Conservation (phyloP, 2,113 vertebrate genomes). For the Anolis sagrei region DNA sequence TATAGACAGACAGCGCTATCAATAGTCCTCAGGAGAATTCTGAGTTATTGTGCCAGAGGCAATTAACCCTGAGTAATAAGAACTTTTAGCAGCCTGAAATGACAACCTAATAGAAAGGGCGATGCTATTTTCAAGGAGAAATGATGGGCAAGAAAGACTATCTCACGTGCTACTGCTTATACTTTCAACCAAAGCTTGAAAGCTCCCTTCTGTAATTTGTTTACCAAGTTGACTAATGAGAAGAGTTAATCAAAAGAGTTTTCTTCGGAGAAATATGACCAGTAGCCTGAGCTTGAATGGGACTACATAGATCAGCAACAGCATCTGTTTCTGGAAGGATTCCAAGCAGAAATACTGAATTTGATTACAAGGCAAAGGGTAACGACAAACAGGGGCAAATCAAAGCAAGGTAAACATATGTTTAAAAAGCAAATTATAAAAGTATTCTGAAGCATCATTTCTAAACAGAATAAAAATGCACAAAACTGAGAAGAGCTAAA, state of each 20-base stretch:
- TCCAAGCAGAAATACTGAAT: slow-evolving; percentile 43
- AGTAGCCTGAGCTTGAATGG: slow-evolving; percentile 21
- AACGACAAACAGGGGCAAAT: slow-evolving; percentile 28
- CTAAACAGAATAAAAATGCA: slow-evolving; percentile 31
- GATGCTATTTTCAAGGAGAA: slow-evolving; percentile 61
- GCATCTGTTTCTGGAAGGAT: slow-evolving; percentile 54
- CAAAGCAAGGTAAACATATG: slow-evolving; percentile 28
- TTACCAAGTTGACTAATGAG: slow-evolving; percentile 69
- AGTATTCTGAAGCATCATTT: slow-evolving; percentile 35
- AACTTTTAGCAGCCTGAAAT: slow-evolving; percentile 64
- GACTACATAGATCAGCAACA: slow-evolving; percentile 41
- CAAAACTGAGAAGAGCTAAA: slow-evolving; percentile 29
- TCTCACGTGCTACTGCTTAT: slow-evolving; percentile 48
- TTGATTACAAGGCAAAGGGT: slow-evolving; percentile 33
- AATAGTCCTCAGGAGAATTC: slow-evolving; percentile 61
- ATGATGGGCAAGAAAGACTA: slow-evolving; percentile 56
- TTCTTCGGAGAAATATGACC: slow-evolving; percentile 58
- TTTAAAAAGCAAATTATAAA: slow-evolving; percentile 12
- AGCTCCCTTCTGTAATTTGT: slow-evolving; percentile 61
- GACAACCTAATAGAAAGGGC: slow-evolving; percentile 47
- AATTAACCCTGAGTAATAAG: slow-evolving; percentile 72
- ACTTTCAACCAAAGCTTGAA: slow-evolving; percentile 63
- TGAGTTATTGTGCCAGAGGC: slow-evolving; percentile 63
- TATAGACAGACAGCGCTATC: slow-evolving; percentile 59
- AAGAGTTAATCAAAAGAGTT: slow-evolving; percentile 56